These are phyloP conservation scores for Halesus radiatus DNA, from an alignment of 1,140 invertebrate genomes.

Conservation along the genomic window DNA sequence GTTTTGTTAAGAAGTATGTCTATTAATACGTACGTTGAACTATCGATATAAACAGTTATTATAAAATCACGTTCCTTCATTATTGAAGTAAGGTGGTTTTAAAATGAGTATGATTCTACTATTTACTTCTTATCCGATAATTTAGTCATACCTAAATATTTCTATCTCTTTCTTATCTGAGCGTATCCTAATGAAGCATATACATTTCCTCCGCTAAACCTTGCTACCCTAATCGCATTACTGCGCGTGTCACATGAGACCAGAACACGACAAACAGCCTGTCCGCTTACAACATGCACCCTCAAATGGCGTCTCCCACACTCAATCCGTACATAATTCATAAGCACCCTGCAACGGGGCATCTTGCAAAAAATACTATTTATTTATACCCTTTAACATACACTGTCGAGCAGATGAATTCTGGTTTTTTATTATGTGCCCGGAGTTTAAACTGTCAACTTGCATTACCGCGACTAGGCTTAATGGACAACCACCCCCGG, in stretches of 20 bases:
- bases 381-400: neutral
- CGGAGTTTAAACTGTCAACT: conserved; percentile 12
- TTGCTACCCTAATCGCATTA: conserved; percentile 6
- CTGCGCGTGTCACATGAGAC: conserved; percentile 1
- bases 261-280: neutral
- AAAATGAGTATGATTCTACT: too few species aligned
- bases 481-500: conserved; percentile 22
- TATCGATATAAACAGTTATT: too few species aligned
- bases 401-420: neutral
- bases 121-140: too few species aligned
- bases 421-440: neutral
- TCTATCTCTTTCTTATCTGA: too few species aligned
- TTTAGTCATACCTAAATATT: too few species aligned
- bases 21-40: too few species aligned
- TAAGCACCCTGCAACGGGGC: too few species aligned
- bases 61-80: too few species aligned
- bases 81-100: too few species aligned
- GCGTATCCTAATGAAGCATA: neutral
- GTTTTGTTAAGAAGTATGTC: too few species aligned
- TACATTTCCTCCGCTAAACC: neutral
- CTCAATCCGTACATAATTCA: too few species aligned
- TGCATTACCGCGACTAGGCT: conserved; percentile 6
- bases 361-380: too few species aligned
- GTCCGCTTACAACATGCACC: conserved; percentile 17
- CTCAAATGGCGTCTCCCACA: conserved; percentile 5